Base-by-base conservation (phyloP, 2,113 vertebrate genomes). In the Indicator indicator region DNA sequence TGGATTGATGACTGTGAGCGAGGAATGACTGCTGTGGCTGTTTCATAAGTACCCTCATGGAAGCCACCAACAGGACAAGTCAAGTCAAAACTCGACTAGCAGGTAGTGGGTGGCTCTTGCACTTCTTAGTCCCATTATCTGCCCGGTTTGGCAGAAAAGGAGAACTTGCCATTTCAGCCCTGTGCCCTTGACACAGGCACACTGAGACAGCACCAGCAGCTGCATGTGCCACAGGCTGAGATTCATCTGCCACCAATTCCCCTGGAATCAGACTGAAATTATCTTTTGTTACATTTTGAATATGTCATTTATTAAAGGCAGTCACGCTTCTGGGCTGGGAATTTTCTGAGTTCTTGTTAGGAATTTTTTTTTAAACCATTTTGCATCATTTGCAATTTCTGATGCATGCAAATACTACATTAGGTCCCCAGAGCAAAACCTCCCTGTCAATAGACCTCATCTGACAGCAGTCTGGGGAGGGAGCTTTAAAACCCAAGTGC, bases 391-490 rank as follows among this genome's bases (percentile, higher is more conserved):
- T 86, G 80, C 64, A 84, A 64, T 96, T 96, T 90, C 58, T 55
- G 83, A 40, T 68, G 69, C 68, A 69, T 92, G 96, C 73, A 77
- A 90, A 92, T 48, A 30, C 38, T 72, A 38, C 42, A 8, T 74
- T 36, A 62, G 32, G 82, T 95, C 85, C 83, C 69, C 83, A 82
- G 91, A 93, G 88, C 82, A 79, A 89, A 97, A 77, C 23, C 46
- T 79, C 52, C 42, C 63, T 76, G 63, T 94, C 85, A 91, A 68
- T 36, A 79, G n/a, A 83, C 38, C 44, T 92, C 87, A 76, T 81
- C 72, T 71, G 89, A 85, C 80, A 85, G 62, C 32, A 86, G 9
- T 48, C 16, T 5, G 28, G 48, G 79, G 42, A 77, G 8, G 33
- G 32, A 86, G 64, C 50, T 94, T 92, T 90, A 83, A 86, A 93